Conservation (phyloP, 2,797 vertebrate species). For the Thaleichthys pacificus region DNA sequence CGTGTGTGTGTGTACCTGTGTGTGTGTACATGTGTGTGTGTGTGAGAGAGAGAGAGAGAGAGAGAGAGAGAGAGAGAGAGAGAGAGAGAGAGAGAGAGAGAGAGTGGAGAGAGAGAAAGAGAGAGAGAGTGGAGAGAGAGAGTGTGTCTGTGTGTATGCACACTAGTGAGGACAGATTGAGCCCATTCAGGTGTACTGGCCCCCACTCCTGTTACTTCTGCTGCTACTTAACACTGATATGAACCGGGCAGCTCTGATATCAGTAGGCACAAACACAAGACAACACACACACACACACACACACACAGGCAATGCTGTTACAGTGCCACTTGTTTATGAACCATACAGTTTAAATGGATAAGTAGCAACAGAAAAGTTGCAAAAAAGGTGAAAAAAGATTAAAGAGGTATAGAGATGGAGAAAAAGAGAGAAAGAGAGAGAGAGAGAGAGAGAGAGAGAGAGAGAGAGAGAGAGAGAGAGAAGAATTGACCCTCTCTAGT, state of each 20-base stretch:
- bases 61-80: conserved; percentile 26
- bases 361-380: too few species aligned
- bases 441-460: too few species aligned
- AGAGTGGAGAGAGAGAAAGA: too few species aligned
- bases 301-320: background rate
- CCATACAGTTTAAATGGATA: background rate
- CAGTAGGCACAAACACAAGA: background rate
- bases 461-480: background rate
- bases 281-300: conserved; percentile 5
- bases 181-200: conserved; percentile 54
- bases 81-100: background rate
- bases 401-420: too few species aligned
- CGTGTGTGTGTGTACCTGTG: conserved; percentile 41
- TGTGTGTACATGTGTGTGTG: conserved; percentile 18
- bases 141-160: conserved; percentile 18
- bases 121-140: conserved; percentile 1
- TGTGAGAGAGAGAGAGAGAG: conserved; percentile 34
- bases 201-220: conserved; percentile 60
- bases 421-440: too few species aligned
- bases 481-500: background rate
- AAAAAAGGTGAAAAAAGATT: background rate
- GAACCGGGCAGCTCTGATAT: conserved; percentile 60
- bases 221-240: conserved; percentile 63
- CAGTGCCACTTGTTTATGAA: background rate
- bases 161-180: conserved; percentile 64